Evolutionary conservation across 2,888 invertebrate genomes (phyloP).

Genomic region (Linnaemya tessellans): DNA sequence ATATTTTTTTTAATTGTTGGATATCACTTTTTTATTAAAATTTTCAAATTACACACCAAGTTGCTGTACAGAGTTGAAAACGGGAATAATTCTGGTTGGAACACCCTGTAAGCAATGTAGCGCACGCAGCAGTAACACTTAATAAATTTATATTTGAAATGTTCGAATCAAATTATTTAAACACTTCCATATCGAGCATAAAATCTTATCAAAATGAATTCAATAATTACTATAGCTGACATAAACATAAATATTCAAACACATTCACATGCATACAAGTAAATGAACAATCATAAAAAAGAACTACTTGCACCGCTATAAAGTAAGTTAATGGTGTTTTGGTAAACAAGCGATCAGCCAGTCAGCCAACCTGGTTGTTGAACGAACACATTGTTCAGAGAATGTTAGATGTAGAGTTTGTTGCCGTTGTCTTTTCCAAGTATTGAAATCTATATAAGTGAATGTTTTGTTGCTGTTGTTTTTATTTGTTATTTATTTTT

Average conservation of each 20-base stretch:
- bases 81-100: not conserved
- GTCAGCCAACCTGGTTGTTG: conserved; percentile 28
- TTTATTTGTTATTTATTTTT: not conserved
- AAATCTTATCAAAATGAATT: conserved; percentile 37
- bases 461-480: conserved; percentile 52
- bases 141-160: not conserved
- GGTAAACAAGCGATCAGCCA: not conserved
- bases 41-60: too few species aligned
- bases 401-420: conserved; percentile 5
- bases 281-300: not conserved
- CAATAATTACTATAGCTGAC: conserved; percentile 42
- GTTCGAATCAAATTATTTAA: not conserved
- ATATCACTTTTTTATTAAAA: too few species aligned
- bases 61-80: too few species aligned
- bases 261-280: conserved; percentile 5
- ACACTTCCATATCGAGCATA: conserved; percentile 4
- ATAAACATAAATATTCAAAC: conserved; percentile 16
- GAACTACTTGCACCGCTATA: not conserved
- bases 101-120: not conserved
- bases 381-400: conserved; percentile 50
- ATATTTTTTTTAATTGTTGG: too few species aligned
- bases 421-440: conserved; percentile 29
- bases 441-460: conserved; percentile 61
- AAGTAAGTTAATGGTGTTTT: conserved; percentile 23
- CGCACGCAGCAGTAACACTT: not conserved